phyloP scores from a whole-genome alignment of 2,797 vertebrate genomes.

The Oophaga sylvatica region DNA sequence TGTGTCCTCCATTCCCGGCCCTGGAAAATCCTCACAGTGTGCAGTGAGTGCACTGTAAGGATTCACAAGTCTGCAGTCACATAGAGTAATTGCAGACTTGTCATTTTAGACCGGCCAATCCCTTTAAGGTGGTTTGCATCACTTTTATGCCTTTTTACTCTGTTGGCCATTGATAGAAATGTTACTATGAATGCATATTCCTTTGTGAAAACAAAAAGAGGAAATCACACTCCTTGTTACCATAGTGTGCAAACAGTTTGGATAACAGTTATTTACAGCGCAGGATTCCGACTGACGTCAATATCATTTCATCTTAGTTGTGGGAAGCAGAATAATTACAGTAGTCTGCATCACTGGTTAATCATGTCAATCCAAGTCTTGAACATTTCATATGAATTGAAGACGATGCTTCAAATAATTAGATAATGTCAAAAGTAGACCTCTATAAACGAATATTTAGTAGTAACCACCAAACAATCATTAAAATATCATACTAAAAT shows the following conservation, averaged over 20 bases:
- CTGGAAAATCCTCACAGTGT: too few species aligned
- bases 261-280: background rate
- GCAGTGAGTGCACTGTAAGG: too few species aligned
- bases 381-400: background rate
- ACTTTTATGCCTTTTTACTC: background rate
- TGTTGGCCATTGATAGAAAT: background rate
- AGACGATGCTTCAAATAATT: background rate
- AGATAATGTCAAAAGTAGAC: background rate
- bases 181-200: background rate
- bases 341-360: background rate
- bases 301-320: background rate
- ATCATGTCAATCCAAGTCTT: background rate
- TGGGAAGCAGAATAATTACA: constrained; percentile 10
- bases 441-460: background rate
- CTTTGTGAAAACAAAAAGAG: background rate
- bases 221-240: background rate
- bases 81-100: too few species aligned
- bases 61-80: too few species aligned
- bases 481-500: background rate
- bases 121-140: background rate
- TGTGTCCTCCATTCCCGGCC: too few species aligned
- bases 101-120: too few species aligned
- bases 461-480: background rate
- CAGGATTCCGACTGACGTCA: background rate
- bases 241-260: background rate